Conservation (phyloP, 2,797 vertebrate species). For the Delichon dasypus region DNA sequence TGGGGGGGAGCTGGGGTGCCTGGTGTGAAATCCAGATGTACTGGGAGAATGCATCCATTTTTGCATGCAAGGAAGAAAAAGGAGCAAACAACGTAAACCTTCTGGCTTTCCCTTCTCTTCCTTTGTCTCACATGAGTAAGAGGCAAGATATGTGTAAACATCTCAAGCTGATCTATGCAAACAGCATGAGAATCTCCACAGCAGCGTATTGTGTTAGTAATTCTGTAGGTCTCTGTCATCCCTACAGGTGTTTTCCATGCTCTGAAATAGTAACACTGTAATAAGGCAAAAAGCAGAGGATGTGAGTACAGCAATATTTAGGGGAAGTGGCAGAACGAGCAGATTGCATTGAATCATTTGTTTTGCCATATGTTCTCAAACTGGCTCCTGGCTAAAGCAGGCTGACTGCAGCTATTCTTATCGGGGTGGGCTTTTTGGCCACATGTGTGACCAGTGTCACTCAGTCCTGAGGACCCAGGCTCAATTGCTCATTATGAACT, state of each 20-base stretch:
- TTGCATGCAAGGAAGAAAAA: neutral
- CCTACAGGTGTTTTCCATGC: conserved; percentile 43
- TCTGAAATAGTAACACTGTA: conserved; percentile 17
- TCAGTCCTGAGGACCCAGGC: neutral
- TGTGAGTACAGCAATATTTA: conserved; percentile 43
- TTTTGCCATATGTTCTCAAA: conserved; percentile 50
- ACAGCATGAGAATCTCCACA: neutral
- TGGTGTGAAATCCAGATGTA: neutral
- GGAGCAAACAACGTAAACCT: neutral
- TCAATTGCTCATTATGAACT: neutral
- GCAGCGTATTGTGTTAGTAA: neutral
- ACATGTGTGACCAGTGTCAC: neutral
- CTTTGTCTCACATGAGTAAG: neutral
- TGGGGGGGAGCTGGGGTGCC: neutral
- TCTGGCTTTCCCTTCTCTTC: neutral
- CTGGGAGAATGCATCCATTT: neutral
- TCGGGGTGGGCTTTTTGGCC: neutral
- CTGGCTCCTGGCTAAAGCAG: conserved; percentile 14
- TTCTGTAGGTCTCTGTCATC: neutral
- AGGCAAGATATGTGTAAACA: neutral
- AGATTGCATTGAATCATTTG: conserved; percentile 60
- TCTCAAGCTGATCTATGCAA: neutral
- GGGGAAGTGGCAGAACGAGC: conserved; percentile 49
- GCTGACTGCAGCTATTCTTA: conserved; percentile 22
- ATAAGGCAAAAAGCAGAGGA: conserved; percentile 46